Evolutionary conservation across 1,140 invertebrate genomes (phyloP).

Genomic region (Grapholita molesta): DNA sequence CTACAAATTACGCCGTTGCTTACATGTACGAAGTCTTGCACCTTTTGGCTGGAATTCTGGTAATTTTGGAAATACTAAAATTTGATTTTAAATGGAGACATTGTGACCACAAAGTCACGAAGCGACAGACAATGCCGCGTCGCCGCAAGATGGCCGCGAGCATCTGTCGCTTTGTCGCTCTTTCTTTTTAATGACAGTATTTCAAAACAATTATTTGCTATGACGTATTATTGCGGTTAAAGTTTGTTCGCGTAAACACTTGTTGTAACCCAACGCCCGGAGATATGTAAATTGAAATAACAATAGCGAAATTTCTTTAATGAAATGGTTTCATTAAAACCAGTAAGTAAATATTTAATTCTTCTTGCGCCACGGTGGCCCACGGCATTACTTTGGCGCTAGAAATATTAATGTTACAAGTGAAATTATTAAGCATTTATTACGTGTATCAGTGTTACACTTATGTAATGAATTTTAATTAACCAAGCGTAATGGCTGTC

Average conservation of each 20-base stretch:
- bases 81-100: conserved; percentile 70
- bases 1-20: neutral
- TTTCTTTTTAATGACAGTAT: conserved; percentile 60
- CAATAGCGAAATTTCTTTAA: neutral
- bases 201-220: conserved; percentile 64
- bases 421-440: too few species aligned
- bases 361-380: too few species aligned
- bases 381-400: too few species aligned
- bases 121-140: conserved; percentile 46
- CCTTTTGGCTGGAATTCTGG: conserved; percentile 34
- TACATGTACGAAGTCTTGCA: conserved; percentile 23
- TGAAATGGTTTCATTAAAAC: too few species aligned
- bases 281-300: conserved; percentile 50
- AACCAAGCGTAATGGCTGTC: too few species aligned
- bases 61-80: conserved; percentile 49
- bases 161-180: conserved; percentile 74
- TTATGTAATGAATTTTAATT: too few species aligned
- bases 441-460: too few species aligned
- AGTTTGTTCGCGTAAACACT: conserved; percentile 55
- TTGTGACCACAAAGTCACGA: conserved; percentile 66
- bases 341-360: too few species aligned
- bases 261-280: conserved; percentile 45
- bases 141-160: conserved; percentile 69
- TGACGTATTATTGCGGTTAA: conserved; percentile 61
- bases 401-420: too few species aligned